phyloP scores from a whole-genome alignment of 2,888 invertebrate genomes.

The Nymphalis c-album region DNA sequence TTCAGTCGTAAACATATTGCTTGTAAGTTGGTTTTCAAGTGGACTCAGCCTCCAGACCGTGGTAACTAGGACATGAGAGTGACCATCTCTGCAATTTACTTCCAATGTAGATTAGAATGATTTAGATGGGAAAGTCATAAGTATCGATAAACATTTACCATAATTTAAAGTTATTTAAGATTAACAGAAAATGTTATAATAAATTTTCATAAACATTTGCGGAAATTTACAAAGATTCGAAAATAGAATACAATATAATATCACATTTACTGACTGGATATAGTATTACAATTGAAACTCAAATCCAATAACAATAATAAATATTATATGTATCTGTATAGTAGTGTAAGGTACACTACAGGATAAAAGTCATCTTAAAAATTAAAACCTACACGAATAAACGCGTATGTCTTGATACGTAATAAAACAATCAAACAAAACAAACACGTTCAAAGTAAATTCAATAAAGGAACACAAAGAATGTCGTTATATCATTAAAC shows the following conservation, averaged over 20 bases:
- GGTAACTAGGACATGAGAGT: conserved; percentile 39
- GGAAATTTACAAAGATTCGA: too few relatives aligned
- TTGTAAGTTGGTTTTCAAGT: conserved; percentile 21
- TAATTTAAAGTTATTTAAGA: background rate
- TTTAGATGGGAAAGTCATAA: conserved; percentile 30
- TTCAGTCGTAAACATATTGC: conserved; percentile 13
- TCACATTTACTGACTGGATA: too few relatives aligned
- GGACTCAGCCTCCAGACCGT: conserved; percentile 30
- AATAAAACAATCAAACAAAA: conserved; percentile 36
- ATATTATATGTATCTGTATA: too few relatives aligned
- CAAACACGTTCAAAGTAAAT: conserved; percentile 35
- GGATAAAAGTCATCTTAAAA: too few relatives aligned
- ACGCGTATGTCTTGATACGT: background rate
- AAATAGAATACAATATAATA: too few relatives aligned
- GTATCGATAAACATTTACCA: conserved; percentile 29
- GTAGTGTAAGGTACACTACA: too few relatives aligned
- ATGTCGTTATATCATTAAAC: conserved; percentile 68
- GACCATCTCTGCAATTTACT: conserved; percentile 38
- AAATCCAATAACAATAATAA: too few relatives aligned
- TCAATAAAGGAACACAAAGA: conserved; percentile 50
- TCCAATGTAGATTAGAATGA: conserved; percentile 35
- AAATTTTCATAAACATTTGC: too few relatives aligned
- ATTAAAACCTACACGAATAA: background rate
- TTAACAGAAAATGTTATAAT: background rate
- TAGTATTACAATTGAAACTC: too few relatives aligned